A percentile compares a stretch with the other conserved stretches of the same genome.
Evolutionary conservation across 2,113 vertebrate species (phyloP).

Genomic region (Turnix velox): DNA sequence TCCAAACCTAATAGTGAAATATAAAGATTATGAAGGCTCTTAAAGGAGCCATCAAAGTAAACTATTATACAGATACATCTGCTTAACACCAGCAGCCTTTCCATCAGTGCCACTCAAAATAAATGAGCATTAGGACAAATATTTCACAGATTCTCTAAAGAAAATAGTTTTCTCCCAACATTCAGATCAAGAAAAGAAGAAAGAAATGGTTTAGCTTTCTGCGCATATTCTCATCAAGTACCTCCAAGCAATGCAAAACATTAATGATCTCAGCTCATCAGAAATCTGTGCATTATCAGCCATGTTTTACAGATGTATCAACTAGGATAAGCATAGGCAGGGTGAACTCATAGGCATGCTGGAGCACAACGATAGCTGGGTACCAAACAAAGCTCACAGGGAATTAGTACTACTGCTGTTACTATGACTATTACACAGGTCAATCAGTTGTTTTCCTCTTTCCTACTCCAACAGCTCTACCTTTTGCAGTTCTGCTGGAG

Average conservation of each 20-base stretch:
- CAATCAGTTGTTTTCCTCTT: background rate
- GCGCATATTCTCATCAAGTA: background rate
- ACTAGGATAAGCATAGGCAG: rapidly evolving
- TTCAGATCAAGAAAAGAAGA: constrained; percentile 42
- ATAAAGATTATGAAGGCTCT: constrained; percentile 77
- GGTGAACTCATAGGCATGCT: background rate
- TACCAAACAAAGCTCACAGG: background rate
- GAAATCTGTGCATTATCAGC: background rate
- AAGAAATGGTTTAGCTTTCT: background rate
- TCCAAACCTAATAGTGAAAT: constrained; percentile 73
- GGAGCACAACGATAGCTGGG: background rate
- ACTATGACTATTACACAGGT: background rate
- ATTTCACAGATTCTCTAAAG: constrained; percentile 53
- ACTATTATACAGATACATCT: constrained; percentile 77
- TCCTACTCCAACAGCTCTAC: background rate
- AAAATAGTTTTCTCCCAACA: constrained; percentile 11
- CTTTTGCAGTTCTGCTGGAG: background rate
- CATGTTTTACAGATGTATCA: background rate
- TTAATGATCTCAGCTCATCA: background rate
- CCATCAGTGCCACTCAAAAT: constrained; percentile 69
- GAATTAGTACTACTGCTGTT: background rate
- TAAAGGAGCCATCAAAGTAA: constrained; percentile 77
- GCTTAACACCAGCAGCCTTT: constrained; percentile 53
- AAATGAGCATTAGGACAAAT: constrained; percentile 73
- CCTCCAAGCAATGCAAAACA: constrained; percentile 5